Evolutionary conservation across 2,888 invertebrate species (phyloP), one percentile per base, ranked within the genome.

Genomic region (Agrochola litura): DNA sequence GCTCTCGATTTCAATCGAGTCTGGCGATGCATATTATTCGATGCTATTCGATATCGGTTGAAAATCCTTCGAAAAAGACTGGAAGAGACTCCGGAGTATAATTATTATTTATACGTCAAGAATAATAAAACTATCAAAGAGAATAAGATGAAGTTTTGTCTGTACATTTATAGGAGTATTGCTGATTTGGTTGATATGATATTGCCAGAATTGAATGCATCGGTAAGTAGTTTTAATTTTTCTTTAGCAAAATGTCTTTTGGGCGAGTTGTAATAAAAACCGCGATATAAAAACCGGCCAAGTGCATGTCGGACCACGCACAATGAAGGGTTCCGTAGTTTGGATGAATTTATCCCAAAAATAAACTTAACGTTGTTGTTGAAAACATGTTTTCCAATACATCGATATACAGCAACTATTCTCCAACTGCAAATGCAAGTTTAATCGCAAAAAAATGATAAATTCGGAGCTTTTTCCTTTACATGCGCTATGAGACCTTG

Each of bases 1-100:
- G 92, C 94, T 22, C 89, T 96, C 19, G 96, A 96, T 88, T 82
- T 95, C 6, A 95, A 93, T 84, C 89, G 96, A 79, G 93, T 95
- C 0, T 96, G 95, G 96, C 90, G 96, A 60, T 95, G 93, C 75
- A 85, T 93, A 22, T 56, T 96, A 22, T 93, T 95, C 64, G 94
- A 95, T 82, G 88, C 92, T 14, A 86, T 96, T 25, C 90, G 95
- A 46, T 92, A 92, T 82, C 91, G 96, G 56, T 88, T 96, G 49
- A 93, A 90, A 69, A 83, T 93, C 4, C 90, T 96, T 0, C 91
- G 95, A 0, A 68, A 88, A 41, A 90, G 95, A 68, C 83, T 96
- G 58, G 92, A 94, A 71, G 96, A 96, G 77, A 84, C 87, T 58
- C 92, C 93, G 0, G 91, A 92, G 30, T 86, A 82, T 41, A 91